Evolutionary conservation across 2,797 vertebrate genomes (phyloP), one percentile per base, ranked within the genome.

Genomic region (Melanotaenia parkinsoni): DNA sequence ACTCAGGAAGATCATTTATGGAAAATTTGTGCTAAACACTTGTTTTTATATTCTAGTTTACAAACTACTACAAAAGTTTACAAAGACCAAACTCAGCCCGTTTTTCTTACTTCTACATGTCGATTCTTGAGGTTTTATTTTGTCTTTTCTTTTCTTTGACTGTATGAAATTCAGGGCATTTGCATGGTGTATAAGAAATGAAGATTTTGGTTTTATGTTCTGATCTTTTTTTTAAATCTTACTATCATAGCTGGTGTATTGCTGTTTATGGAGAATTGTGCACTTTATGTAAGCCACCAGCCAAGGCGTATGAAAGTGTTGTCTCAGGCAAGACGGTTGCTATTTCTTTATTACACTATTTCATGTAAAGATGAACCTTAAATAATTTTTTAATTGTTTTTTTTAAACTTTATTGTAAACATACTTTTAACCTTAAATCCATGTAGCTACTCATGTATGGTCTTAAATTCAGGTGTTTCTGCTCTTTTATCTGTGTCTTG

Each of bases 1-100:
- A 38, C 47, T 81, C 80, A 65, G 61, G 45, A 18, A 69, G 26
- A 38, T 70, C 74, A 63, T 78, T 76, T 70, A 60, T 76, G 12
- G 20, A 45, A 1, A 74, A 63, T 18, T 67, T 26, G 33, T 74
- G 63, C 45, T 59, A 37, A 69, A 47, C 22, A 28, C 28, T 33
- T 4, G 5, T 63, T 59, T 74, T 12, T 45, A 1, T 20, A 24
- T 26, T 74, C 62, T 67, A 53, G 13, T 1, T 28, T 11, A 50
- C 32, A 35, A 58, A 16, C 18, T 40, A 10, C n/a, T n/a, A n/a
- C n/a, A n/a, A n/a, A n/a, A n/a, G n/a, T n/a, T n/a, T n/a, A n/a
- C n/a, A n/a, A n/a, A n/a, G 40, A 64, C 54, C 58, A 68, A 72
- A 68, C 38, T 64, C 14, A 24, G 33, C 35, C 6, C 3, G 0